These are phyloP conservation scores for Steinernema feltiae DNA, from an alignment of 1,140 invertebrate species.

Conservation along the genomic window DNA sequence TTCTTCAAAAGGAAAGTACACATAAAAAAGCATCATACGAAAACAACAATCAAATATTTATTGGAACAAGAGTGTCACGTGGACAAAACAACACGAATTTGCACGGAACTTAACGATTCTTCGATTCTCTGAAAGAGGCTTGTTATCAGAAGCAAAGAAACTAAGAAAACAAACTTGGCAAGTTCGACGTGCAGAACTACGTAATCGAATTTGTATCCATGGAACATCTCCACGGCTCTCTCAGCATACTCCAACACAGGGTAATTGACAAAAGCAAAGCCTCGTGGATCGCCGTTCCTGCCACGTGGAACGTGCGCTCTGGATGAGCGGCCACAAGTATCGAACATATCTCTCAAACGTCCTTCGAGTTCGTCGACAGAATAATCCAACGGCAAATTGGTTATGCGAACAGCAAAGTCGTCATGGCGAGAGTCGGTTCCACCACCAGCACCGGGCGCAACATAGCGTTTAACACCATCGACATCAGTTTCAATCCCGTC, in stretches of 20 bases:
- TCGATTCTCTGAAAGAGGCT: too few relatives aligned
- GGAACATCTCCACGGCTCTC: not conserved
- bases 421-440: not conserved
- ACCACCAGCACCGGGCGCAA: not conserved
- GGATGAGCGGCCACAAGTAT: not conserved
- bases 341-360: not conserved
- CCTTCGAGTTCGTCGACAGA: not conserved
- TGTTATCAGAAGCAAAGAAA: too few relatives aligned
- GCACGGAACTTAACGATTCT: too few relatives aligned
- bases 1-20: too few relatives aligned
- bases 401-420: not conserved
- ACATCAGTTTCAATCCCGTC: too few relatives aligned
- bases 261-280: not conserved
- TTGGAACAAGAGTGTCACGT: too few relatives aligned
- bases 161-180: too few relatives aligned
- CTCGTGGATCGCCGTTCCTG: not conserved
- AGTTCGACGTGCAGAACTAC: not conserved
- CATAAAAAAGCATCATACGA: too few relatives aligned
- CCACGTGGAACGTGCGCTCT: not conserved
- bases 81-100: too few relatives aligned
- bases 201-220: not conserved
- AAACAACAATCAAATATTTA: too few relatives aligned
- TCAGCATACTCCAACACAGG: not conserved
- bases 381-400: not conserved
- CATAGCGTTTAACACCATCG: not conserved